Base-by-base conservation (phyloP, 2,113 vertebrate species). In the Prunella fulvescens region DNA sequence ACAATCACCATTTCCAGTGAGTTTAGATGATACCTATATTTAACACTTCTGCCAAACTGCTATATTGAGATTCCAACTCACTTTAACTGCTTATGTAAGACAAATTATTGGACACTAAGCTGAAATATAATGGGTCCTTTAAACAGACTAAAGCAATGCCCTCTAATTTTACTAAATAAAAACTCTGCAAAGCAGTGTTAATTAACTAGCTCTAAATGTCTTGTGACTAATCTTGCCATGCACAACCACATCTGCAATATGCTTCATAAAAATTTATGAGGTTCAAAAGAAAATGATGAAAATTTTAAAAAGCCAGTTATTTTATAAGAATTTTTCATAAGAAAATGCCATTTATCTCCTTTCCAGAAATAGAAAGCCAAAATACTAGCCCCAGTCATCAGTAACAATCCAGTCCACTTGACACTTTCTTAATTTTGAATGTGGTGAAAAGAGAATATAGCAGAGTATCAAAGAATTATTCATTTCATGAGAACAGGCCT, bases 131-230 rank as follows among this genome's bases (percentile, higher is more conserved):
- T 81, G 35, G 9, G 19, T 56, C 28, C 48, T 90, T 88, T 86
- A 86, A 90, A 86, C 3, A 22, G 56, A 92, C 79, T 89, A 81
- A 86, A 56, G 35, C 37, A 81, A 67, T 72, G 31, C 4, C 45
- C 57, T 94, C 51, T 45, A 86, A 88, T 86, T 95, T 81, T 86
- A 67, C 56, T 71, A 74, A 94, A 96, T 56, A 90, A 70, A 88
- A 88, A n/a, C 64, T 60, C 35, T 78, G 10, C 45, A 81, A 78
- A 81, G 14, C 22, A 66, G 16, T 42, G 17, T 54, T 65, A 54
- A 62, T 93, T 81, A 92, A 47, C 13, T 57, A 60, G n/a, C 31
- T 91, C 24, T 33, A 61, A 86, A 76, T 70, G 53, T 77, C 50
- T 83, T 60, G 14, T 82, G 70, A 74, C 29, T 79, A 45, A 42